A percentile compares a stretch with the other conserved stretches of the same genome.
Evolutionary conservation across 2,113 vertebrate genomes (phyloP).

Genomic region (Camelus dromedarius): DNA sequence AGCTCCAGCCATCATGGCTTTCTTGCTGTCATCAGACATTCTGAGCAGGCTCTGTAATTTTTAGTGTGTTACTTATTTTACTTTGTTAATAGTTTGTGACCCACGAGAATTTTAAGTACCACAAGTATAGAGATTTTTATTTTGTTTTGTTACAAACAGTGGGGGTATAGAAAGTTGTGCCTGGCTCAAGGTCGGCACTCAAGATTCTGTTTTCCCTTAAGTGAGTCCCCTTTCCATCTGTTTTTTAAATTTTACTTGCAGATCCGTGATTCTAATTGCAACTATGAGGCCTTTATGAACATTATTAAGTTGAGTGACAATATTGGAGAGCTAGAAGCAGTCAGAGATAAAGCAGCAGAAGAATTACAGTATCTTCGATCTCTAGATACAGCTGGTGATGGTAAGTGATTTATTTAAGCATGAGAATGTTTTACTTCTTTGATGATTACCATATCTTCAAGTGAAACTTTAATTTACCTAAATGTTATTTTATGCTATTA

Average conservation of each 20-base stretch:
- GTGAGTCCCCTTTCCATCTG: neutral
- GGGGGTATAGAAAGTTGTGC: neutral
- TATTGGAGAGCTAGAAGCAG: constrained; percentile 95
- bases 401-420: constrained; percentile 85
- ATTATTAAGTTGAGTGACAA: constrained; percentile 99
- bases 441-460: neutral
- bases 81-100: neutral
- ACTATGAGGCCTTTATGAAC: constrained; percentile 99
- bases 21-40: neutral
- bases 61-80: neutral
- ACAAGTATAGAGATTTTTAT: neutral
- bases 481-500: neutral
- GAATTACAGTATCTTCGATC: constrained; percentile 98
- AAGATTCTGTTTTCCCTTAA: neutral
- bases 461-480: neutral
- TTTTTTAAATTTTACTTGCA: constrained; percentile 84
- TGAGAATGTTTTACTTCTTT: neutral
- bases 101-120: neutral
- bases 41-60: neutral
- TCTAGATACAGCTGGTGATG: constrained; percentile 97
- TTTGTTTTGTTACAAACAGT: neutral
- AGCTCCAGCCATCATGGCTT: neutral
- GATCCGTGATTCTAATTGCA: constrained; percentile 98
- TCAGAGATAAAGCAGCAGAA: constrained; percentile 97
- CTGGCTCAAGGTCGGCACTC: neutral